phyloP scores from a whole-genome alignment of 2,797 vertebrate genomes.

The Schizothorax lantsangensis region DNA sequence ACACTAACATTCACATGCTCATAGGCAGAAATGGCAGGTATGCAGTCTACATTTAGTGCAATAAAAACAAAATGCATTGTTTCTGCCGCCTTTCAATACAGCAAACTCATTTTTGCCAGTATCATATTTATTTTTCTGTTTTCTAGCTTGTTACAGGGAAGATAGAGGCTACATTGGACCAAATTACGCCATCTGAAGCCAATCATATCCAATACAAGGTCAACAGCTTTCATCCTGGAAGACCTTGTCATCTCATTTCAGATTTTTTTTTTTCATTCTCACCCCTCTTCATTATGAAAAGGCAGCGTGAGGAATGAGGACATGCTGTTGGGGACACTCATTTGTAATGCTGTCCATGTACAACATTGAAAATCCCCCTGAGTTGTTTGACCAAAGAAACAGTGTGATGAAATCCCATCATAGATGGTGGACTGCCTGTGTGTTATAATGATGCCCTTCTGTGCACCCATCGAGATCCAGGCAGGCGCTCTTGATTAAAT shows the following conservation, averaged over 20 bases:
- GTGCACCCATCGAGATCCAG: conserved; percentile 58
- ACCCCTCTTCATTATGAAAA: conserved; percentile 27
- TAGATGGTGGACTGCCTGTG: conserved; percentile 31
- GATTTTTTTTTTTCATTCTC: neutral
- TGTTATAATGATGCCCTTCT: conserved; percentile 51
- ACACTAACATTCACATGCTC: neutral
- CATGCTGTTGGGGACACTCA: conserved; percentile 4
- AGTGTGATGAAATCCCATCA: conserved; percentile 51
- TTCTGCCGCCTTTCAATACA: neutral
- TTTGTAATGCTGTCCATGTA: conserved; percentile 4
- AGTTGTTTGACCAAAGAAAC: conserved; percentile 27
- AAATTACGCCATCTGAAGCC: neutral
- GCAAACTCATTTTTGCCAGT: neutral
- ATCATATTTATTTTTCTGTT: neutral
- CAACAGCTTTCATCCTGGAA: conserved; percentile 17
- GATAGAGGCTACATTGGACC: neutral
- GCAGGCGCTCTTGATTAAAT: conserved; percentile 75
- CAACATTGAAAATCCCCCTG: neutral
- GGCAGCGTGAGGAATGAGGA: neutral
- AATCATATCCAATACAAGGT: conserved; percentile 22
- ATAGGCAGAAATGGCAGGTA: neutral
- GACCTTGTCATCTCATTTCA: neutral
- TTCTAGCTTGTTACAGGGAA: neutral
- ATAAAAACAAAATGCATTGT: neutral
- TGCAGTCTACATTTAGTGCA: neutral